Conservation (phyloP, 64 coral and sea anemone genomes). For the Orbicella faveolata region DNA sequence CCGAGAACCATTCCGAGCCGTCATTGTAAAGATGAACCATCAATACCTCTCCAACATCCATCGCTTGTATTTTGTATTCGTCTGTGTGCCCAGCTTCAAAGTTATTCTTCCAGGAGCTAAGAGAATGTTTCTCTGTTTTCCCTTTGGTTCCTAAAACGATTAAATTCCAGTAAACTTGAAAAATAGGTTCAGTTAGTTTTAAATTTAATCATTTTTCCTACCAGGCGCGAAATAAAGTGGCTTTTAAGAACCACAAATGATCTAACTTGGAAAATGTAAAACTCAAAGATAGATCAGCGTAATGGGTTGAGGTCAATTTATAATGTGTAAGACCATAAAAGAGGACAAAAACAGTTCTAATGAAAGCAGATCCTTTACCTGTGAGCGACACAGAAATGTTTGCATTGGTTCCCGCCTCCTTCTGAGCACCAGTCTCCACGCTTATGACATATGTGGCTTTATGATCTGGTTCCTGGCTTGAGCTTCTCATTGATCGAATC, state of each 20-base stretch:
- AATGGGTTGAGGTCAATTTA: no score
- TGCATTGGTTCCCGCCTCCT: constrained; percentile 34
- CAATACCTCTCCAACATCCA: constrained; percentile 55
- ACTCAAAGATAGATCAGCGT: no score
- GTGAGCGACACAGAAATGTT: constrained; percentile 45
- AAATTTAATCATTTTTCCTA: no score
- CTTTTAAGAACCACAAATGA: no score
- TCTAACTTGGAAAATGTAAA: no score
- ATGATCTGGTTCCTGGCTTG: neutral
- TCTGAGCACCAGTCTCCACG: constrained; percentile 35
- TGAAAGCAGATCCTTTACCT: constrained; percentile 4
- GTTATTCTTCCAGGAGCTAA: neutral
- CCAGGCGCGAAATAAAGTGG: no score
- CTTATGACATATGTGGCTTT: constrained; percentile 32
- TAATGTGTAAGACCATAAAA: neutral
- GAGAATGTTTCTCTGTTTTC: neutral
- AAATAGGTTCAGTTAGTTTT: no score
- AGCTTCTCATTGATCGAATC: neutral
- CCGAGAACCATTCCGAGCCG: neutral
- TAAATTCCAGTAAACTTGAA: no score
- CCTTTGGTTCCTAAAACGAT: constrained; percentile 39
- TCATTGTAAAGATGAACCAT: constrained; percentile 47
- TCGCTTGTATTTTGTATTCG: constrained; percentile 20
- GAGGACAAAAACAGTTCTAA: neutral
- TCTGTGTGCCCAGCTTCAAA: constrained; percentile 7